Evolutionary conservation across 2,888 invertebrate genomes (phyloP), one percentile per base, ranked within the genome.

Genomic region (Melinaea menophilus): DNA sequence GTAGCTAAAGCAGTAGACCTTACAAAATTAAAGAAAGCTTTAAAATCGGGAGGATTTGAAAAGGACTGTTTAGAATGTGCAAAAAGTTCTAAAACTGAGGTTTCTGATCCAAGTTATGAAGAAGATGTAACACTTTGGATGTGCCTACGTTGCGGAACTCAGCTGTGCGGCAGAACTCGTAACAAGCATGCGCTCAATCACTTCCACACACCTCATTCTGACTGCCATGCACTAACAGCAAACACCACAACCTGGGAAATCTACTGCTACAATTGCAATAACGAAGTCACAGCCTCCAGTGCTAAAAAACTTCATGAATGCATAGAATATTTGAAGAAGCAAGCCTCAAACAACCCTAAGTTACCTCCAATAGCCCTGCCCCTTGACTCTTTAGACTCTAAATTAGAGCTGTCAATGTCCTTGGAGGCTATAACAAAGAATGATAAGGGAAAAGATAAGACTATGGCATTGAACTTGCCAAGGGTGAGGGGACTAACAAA

Each of bases 401-500:
- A 72, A 33, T 62, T 72, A 60, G 74, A 75, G 67, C 73, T 86
- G 63, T 80, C 82, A 58, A 72, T 78, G 60, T 74, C 77, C 13
- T 68, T 73, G 68, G 78, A 80, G 61, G 65, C 71, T 37, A 75
- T 79, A 68, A 72, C 78, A 22, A 82, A 79, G 68, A 77, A 76
- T 67, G 88, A 88, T 35, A 89, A 88, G 77, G 79, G 75, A 2
- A 90, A 87, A 74, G 87, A 89, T 34, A 89, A 86, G 71, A 75
- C 80, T 0, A 75, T 80, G 58, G 73, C 75, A n/a, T 73, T 79
- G 64, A 81, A 75, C 69, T 72, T 92, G 66, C 93, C 92, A 0
- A 86, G 94, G 51, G 94, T 94, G 0, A 88, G 97, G 88, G 99
- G 99, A 0, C 89, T 99, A 54, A 92, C 93, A 59, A 99, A 99